Percentiles rank a stretch among this genome's conserved stretches.
Conservation (phyloP, 2,113 vertebrate species). For the Caranx ignobilis region DNA sequence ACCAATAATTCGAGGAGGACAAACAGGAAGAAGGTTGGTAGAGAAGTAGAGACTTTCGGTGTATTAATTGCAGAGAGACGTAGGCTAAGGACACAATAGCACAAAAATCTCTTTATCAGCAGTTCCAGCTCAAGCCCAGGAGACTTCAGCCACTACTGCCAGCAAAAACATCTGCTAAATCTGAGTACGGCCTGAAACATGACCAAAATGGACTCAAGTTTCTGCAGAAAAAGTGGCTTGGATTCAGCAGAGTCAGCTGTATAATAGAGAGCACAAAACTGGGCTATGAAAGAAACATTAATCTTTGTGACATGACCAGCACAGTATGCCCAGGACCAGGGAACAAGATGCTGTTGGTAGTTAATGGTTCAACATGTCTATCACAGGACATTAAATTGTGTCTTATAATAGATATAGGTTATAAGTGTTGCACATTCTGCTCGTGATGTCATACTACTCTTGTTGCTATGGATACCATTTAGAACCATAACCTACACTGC, state of each 20-base stretch:
- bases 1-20: constrained; percentile 28
- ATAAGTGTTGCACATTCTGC: not conserved
- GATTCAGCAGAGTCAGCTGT: constrained; percentile 60
- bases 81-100: constrained; percentile 61
- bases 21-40: constrained; percentile 40
- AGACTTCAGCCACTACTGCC: constrained; percentile 56
- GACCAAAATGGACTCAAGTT: constrained; percentile 56
- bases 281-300: constrained; percentile 15
- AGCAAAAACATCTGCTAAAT: constrained; percentile 74
- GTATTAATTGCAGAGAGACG: constrained; percentile 57
- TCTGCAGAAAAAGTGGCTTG: constrained; percentile 33
- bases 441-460: not conserved
- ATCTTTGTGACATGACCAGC: constrained; percentile 38
- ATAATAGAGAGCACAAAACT: constrained; percentile 27
- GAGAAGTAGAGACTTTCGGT: constrained; percentile 27
- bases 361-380: constrained; percentile 22
- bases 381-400: not conserved
- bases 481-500: not conserved
- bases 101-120: constrained; percentile 66
- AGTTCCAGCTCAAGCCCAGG: constrained; percentile 60
- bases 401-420: constrained; percentile 3
- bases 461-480: constrained; percentile 27
- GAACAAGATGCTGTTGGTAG: not conserved
- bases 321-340: not conserved
- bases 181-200: constrained; percentile 53